Conservation (phyloP, 2,113 vertebrate species). For the Oreochromis spilurus region DNA sequence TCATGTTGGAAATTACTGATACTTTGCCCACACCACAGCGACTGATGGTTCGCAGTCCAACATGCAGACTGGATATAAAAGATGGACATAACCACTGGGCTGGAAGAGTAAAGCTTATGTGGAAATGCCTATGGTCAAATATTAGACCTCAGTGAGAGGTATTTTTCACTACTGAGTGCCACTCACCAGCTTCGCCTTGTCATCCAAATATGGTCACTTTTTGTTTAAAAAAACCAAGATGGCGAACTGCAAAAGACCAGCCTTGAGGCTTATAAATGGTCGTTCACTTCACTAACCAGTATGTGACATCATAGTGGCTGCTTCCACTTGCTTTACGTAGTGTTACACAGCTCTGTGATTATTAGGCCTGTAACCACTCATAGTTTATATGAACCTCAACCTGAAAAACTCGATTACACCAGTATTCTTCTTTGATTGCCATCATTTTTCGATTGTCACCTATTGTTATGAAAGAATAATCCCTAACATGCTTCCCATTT, state of each 20-base stretch:
- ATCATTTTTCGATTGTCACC: neutral
- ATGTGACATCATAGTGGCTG: neutral
- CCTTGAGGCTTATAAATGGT: neutral
- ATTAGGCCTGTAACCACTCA: neutral
- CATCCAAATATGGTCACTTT: neutral
- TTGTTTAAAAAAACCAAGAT: neutral
- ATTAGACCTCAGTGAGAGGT: neutral
- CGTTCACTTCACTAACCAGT: neutral
- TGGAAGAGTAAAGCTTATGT: neutral
- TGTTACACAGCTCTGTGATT: neutral
- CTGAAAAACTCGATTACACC: neutral
- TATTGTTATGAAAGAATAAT: conserved; percentile 28
- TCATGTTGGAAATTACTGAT: neutral
- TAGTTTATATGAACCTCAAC: neutral
- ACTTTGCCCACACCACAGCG: neutral
- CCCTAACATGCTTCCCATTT: conserved; percentile 30
- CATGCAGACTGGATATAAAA: neutral
- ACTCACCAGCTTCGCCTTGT: neutral
- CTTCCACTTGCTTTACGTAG: neutral
- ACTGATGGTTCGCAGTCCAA: neutral
- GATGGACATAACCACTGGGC: neutral
- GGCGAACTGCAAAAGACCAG: neutral
- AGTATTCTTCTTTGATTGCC: neutral
- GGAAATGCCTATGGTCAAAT: neutral
- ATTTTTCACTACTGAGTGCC: neutral